These are phyloP conservation scores for Drosophila mettleri DNA, from an alignment of 2,888 invertebrate genomes.

Conservation along the genomic window DNA sequence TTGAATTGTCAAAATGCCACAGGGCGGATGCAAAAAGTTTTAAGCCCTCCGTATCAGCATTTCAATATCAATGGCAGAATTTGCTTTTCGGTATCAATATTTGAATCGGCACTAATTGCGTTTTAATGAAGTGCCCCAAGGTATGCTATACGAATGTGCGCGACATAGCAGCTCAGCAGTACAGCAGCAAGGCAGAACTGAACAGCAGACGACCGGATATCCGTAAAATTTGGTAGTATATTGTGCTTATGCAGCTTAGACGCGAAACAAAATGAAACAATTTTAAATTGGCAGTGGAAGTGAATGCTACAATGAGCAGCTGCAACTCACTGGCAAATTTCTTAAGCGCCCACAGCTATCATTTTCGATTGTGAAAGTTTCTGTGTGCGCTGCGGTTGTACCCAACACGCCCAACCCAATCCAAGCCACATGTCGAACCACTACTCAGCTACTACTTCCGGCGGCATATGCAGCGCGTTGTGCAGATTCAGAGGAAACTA, in stretches of 20 bases:
- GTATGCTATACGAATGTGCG: constrained; percentile 31
- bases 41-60: constrained; percentile 12
- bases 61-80: constrained; percentile 23
- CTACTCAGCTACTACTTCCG: constrained; percentile 27
- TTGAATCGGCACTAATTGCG: constrained; percentile 60
- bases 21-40: constrained; percentile 20
- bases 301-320: constrained; percentile 33
- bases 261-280: constrained; percentile 62
- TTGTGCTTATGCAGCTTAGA: constrained; percentile 57
- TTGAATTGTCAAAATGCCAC: constrained; percentile 39
- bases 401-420: constrained; percentile 16
- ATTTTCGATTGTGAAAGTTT: constrained; percentile 82
- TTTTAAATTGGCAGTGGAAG: constrained; percentile 45
- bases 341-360: constrained; percentile 69
- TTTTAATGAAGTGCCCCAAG: constrained; percentile 67
- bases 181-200: background rate
- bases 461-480: constrained; percentile 20
- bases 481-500: constrained; percentile 37
- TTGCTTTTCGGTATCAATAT: constrained; percentile 39
- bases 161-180: background rate
- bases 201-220: constrained; percentile 29
- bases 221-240: constrained; percentile 44
- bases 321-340: constrained; percentile 45
- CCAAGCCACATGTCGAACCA: constrained; percentile 32
- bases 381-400: constrained; percentile 62